Conservation (phyloP, 2,113 vertebrate genomes). For the Cryptomyrus ogoouensis region DNA sequence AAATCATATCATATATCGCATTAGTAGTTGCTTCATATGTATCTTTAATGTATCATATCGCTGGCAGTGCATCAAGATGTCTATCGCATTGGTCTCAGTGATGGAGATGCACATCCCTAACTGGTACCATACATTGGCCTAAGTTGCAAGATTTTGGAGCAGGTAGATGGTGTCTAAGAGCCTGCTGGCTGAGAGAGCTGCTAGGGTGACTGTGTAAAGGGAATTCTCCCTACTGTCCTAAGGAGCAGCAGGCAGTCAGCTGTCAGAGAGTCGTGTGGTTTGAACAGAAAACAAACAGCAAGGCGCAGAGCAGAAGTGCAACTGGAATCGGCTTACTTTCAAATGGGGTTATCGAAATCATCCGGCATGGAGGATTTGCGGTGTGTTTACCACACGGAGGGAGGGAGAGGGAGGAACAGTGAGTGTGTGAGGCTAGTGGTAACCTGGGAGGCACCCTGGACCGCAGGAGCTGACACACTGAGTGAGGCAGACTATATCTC, state of each 20-base stretch:
- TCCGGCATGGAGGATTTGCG: not conserved
- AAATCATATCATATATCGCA: not conserved
- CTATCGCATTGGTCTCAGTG: not conserved
- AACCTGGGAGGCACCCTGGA: not conserved
- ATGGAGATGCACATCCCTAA: not conserved
- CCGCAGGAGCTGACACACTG: too few species aligned
- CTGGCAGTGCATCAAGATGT: not conserved
- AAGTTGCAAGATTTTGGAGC: not conserved
- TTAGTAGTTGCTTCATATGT: not conserved
- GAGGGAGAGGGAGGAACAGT: not conserved
- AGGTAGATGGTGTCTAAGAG: not conserved
- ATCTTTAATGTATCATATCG: not conserved
- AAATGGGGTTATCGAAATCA: not conserved
- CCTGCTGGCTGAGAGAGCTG: not conserved
- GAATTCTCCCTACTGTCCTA: not conserved
- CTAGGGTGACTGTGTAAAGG: not conserved
- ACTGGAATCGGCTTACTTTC: not conserved
- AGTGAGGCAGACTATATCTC: not conserved
- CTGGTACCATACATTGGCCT: not conserved
- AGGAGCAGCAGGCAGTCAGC: not conserved
- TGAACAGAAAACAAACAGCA: not conserved
- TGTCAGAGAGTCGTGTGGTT: not conserved
- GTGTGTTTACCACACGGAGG: not conserved
- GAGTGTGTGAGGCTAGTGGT: not conserved
- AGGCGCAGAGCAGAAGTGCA: not conserved